A percentile compares a stretch with the other conserved stretches of the same genome.
Conservation (phyloP, 2,797 vertebrate species). For the Rhodeus uyekii region DNA sequence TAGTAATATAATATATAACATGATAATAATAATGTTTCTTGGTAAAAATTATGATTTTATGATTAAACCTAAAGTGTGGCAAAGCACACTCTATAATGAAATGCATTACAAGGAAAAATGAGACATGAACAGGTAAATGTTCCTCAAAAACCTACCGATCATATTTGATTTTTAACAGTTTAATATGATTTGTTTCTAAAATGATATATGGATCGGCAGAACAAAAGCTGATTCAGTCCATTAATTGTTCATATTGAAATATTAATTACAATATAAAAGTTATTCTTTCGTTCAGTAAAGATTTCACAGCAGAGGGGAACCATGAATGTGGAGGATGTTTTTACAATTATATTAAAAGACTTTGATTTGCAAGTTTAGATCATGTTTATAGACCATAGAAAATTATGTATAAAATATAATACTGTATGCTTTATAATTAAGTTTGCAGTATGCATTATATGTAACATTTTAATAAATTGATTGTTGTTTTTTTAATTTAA, state of each 20-base stretch:
- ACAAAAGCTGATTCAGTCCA: neutral
- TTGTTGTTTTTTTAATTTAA: neutral
- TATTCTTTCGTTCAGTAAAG: neutral
- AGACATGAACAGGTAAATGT: neutral
- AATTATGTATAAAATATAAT: neutral
- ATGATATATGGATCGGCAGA: neutral
- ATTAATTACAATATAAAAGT: neutral
- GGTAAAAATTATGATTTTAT: no score
- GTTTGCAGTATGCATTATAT: neutral
- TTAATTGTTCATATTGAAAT: neutral
- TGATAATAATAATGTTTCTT: no score
- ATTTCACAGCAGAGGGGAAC: neutral
- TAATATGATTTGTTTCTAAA: neutral
- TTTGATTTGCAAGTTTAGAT: neutral
- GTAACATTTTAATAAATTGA: neutral
- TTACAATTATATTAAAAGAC: neutral
- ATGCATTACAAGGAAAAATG: no score
- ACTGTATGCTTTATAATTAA: neutral
- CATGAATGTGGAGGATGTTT: neutral
- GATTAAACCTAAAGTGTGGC: no score
- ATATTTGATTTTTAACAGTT: neutral
- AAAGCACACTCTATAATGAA: neutral
- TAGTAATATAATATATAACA: neutral
- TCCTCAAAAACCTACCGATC: neutral
- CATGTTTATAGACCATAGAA: neutral